Percentiles rank a stretch among this genome's conserved stretches.
These are phyloP conservation scores for Cephus nigrinus DNA, from an alignment of 2,888 invertebrate species.

Conservation along the genomic window DNA sequence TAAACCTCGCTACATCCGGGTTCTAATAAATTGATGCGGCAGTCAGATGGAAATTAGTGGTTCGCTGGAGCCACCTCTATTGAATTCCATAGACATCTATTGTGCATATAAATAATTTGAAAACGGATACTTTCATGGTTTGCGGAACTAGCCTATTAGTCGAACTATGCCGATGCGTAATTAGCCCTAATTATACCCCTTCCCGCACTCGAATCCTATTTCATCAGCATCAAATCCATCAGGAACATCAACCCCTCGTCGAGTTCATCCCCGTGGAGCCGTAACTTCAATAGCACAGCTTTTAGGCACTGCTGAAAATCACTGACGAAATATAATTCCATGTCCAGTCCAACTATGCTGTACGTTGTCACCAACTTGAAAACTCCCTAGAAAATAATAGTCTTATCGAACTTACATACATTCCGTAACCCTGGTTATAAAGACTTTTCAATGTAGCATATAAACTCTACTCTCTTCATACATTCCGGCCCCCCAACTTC, in stretches of 20 bases:
- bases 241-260: not conserved
- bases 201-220: not conserved
- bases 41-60: not conserved
- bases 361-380: not conserved
- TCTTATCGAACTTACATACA: not conserved
- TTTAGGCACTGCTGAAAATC: not conserved
- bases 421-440: not conserved
- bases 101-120: not conserved
- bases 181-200: not conserved
- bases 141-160: not conserved
- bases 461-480: not conserved
- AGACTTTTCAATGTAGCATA: not conserved
- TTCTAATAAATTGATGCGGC: not conserved
- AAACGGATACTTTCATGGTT: not conserved
- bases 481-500: not conserved
- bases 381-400: not conserved
- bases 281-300: not conserved
- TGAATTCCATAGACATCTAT: not conserved
- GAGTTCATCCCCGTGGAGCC: not conserved
- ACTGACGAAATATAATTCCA: not conserved
- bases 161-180: not conserved
- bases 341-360: not conserved
- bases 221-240: not conserved
- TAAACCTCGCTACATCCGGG: not conserved
- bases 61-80: not conserved